Percentiles rank a stretch among this genome's conserved stretches.
These are phyloP conservation scores for Dasypolia templi DNA, from an alignment of 2,888 invertebrate genomes.

Conservation along the genomic window DNA sequence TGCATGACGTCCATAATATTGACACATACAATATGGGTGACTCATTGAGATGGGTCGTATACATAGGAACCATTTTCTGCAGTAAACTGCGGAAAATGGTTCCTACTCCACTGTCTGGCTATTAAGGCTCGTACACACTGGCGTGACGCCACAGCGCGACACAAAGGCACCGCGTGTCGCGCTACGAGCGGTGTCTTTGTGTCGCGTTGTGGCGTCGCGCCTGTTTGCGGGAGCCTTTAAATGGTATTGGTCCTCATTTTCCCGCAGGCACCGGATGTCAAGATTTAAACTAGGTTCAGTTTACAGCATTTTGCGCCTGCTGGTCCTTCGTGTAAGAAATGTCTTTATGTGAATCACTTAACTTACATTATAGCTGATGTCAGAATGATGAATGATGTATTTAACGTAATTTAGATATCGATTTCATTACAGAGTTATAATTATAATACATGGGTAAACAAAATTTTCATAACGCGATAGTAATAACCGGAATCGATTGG, in stretches of 20 bases:
- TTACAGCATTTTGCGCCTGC: neutral
- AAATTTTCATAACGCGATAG: constrained; percentile 64
- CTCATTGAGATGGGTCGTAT: constrained; percentile 31
- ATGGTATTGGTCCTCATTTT: constrained; percentile 5
- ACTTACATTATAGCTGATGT: neutral
- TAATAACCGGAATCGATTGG: constrained; percentile 66
- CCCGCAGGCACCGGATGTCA: neutral
- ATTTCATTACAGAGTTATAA: constrained; percentile 8
- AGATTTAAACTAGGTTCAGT: neutral
- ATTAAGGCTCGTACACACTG: no score
- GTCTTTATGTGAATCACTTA: no score
- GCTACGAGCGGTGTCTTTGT: no score
- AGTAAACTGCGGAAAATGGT: constrained; percentile 25
- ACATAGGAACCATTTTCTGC: no score
- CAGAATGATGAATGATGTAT: neutral
- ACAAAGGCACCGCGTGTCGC: no score
- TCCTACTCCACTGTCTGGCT: constrained; percentile 4
- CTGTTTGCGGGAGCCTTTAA: no score
- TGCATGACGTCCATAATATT: constrained; percentile 23
- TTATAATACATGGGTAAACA: constrained; percentile 43
- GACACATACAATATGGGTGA: constrained; percentile 24
- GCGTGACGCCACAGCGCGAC: no score
- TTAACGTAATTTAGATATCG: neutral
- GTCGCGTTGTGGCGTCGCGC: no score
- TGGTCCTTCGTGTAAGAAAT: neutral